phyloP scores from a whole-genome alignment of 2,888 invertebrate species.

The Limnephilus rhombicus region DNA sequence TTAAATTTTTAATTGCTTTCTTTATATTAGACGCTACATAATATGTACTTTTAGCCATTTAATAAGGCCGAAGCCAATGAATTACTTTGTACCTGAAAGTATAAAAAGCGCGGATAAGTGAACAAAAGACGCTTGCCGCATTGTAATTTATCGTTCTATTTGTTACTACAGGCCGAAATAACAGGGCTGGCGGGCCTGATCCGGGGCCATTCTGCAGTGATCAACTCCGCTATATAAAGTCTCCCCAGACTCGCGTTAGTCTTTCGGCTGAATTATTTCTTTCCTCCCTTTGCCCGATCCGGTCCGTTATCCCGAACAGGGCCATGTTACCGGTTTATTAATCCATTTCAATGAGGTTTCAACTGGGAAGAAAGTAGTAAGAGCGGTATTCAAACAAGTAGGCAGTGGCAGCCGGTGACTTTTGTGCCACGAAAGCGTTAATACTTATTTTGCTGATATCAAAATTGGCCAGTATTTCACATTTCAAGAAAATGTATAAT shows the following conservation, averaged over 20 bases:
- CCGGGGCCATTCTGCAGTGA: conserved; percentile 36
- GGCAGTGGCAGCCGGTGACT: background rate
- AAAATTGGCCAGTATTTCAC: no score
- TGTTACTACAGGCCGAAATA: conserved; percentile 43
- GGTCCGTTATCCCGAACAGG: conserved; percentile 6
- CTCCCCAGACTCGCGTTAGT: conserved; percentile 53
- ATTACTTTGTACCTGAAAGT: background rate
- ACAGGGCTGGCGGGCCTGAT: conserved; percentile 26
- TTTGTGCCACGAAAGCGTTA: background rate
- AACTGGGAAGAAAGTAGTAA: background rate
- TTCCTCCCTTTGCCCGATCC: conserved; percentile 31
- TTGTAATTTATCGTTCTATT: conserved; percentile 52
- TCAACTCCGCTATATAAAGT: conserved; percentile 48
- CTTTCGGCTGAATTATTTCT: conserved; percentile 58
- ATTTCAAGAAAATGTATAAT: no score
- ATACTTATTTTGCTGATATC: no score
- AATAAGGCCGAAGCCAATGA: background rate
- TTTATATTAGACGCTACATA: background rate
- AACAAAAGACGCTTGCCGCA: conserved; percentile 36
- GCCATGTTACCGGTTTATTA: background rate
- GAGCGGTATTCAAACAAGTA: background rate
- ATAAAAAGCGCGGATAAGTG: conserved; percentile 24
- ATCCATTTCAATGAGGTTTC: background rate
- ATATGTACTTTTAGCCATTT: background rate
- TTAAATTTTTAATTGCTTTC: background rate